Evolutionary conservation across 2,797 vertebrate species (phyloP), one percentile per base, ranked within the genome.

Genomic region (Limnodromus scolopaceus): DNA sequence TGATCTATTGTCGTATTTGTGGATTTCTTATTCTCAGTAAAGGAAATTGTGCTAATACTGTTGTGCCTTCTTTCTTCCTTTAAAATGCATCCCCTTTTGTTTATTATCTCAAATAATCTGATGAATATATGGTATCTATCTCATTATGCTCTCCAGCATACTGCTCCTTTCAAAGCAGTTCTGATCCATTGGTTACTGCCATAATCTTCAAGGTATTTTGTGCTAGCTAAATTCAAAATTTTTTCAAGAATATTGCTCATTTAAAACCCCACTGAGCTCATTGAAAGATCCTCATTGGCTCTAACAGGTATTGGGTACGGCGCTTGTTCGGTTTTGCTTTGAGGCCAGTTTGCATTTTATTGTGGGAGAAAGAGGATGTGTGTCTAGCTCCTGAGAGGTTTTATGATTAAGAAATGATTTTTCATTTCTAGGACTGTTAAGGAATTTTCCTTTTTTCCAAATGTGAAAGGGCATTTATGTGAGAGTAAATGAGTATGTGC

Each of bases 101-200:
- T 86, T 55, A 32, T 78, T 60, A 86, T 41, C 69, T 78, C 32
- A 45, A 41, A 57, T 45, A 71, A 60, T 45, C 77, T 38, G 7
- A 6, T 0, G 23, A 84, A 18, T 0, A 0, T 43, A 5, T 34
- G 41, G 25, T 69, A 38, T 48, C 32, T 74, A 3, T 58, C 61
- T 34, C 25, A 6, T 32, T 45, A 17, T 60, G 74, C 77, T 57
- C 72, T 81, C 11, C 25, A 63, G 74, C 77, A 30, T 24, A 53
- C 57, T 49, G 70, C 70, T 83, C 14, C 65, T 32, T 2, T 45
- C 92, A 66, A 72, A 94, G 65, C 16, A 60, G 60, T 70, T 92
- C 71, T 58, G 53, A 86, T 49, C 53, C 57, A 45, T 34, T 86
- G 76, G 48, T 61, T 32, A 4, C 65, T 68, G 61, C 20, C 46